Evolutionary conservation across 37 sponge, comb jelly and placozoan species (phyloP), one percentile per base, ranked within the genome.

Genomic region (Beroe forskalii): DNA sequence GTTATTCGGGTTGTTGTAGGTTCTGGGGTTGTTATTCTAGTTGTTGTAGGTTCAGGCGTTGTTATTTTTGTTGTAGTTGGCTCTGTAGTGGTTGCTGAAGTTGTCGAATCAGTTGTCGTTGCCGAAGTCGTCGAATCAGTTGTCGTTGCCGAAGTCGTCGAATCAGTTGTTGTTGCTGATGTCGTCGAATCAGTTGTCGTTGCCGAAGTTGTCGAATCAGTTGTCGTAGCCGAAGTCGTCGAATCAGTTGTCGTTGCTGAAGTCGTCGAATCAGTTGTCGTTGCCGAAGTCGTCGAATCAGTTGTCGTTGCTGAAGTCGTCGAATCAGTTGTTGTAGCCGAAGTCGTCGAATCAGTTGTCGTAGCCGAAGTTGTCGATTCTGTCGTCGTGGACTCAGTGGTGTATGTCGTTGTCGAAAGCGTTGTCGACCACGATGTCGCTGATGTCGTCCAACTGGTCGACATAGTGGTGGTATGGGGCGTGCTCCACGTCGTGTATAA

Each of bases 151-250:
- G 9, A 17, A 55, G 60, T 55, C 60, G 60, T 55, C 60, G 60
- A 19, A 55, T 55, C 60, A 55, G 66, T 63, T 63, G 72, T 69
- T 17, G 32, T 31, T 32, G 27, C 37, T 36, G 72, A 14, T 69
- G 72, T 69, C 19, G 72, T 27, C 39, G 33, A 32, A 14, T 63
- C 66, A 28, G 66, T 63, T 3, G 72, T 69, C 39, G 72, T 69
- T 32, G 35, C 38, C 12, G 72, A 19, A 33, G 37, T 69, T 17
- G 72, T 27, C 39, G 33, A 14, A 32, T 9, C 17, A 22, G 66
- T 63, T n/a, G 72, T 69, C 39, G 72, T 36, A 36, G 1, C 38
- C 12, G 72, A 19, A 14, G 72, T 69, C 4, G 72, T 63, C 17
- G 24, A 3, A 22, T 9, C 30, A 6, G 28, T 24, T 23, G 66